phyloP scores from a whole-genome alignment of 2,888 invertebrate genomes.

The Griposia aprilina region DNA sequence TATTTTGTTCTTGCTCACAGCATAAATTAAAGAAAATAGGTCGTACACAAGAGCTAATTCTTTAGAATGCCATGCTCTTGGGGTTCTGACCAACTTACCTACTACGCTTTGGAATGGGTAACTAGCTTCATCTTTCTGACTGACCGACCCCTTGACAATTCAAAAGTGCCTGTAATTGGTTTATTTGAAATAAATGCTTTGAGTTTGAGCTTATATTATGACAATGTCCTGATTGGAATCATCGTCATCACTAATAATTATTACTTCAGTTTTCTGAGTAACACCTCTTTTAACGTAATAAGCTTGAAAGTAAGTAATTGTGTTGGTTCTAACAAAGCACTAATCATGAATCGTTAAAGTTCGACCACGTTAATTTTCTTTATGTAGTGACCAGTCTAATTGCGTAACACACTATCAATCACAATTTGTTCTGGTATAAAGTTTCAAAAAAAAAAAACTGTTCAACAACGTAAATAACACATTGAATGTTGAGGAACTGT shows the following conservation, averaged over 20 bases:
- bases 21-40: background rate
- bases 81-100: background rate
- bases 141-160: no score
- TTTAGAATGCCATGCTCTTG: background rate
- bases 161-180: no score
- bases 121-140: no score
- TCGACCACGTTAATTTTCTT: background rate
- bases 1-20: background rate
- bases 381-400: background rate
- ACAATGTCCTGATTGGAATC: background rate
- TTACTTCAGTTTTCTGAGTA: background rate
- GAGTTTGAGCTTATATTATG: no score
- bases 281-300: conserved; percentile 6
- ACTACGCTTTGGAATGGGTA: no score
- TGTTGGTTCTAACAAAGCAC: background rate
- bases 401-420: no score
- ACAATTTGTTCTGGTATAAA: no score
- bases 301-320: conserved; percentile 3
- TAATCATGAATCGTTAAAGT: background rate
- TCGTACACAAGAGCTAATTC: background rate
- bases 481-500: no score
- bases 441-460: no score
- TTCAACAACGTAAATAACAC: no score
- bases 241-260: conserved; percentile 3
- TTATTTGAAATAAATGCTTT: no score